Percentiles rank a stretch among this genome's conserved stretches.
phyloP scores from a whole-genome alignment of 2,113 vertebrate species.

The Heterocephalus glaber region DNA sequence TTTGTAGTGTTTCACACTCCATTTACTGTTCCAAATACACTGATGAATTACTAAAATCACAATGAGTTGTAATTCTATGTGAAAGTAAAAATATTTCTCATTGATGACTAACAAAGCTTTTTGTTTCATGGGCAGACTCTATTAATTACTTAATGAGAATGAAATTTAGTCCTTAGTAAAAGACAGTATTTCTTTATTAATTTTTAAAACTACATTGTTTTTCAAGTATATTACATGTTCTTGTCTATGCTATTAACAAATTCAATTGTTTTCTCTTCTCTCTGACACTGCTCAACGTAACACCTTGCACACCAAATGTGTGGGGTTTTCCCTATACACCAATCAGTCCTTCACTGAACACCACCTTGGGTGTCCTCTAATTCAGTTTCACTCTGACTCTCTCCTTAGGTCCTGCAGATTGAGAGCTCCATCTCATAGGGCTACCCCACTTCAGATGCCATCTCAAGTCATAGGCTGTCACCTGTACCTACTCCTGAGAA shows the following conservation, averaged over 20 bases:
- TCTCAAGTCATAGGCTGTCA: background rate
- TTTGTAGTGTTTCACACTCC: constrained; percentile 33
- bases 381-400: background rate
- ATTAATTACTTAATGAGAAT: constrained; percentile 12
- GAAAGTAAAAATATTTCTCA: background rate
- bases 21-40: background rate
- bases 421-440: background rate
- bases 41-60: background rate
- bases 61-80: background rate
- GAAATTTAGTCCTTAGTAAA: background rate
- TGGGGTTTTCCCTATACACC: background rate
- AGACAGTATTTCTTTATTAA: background rate
- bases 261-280: background rate
- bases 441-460: background rate
- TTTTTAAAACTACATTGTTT: background rate
- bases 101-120: background rate
- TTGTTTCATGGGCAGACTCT: background rate
- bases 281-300: background rate
- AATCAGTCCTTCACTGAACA: background rate
- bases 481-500: too few relatives aligned
- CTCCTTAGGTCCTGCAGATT: background rate
- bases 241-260: background rate
- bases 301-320: background rate
- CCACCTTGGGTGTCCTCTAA: background rate
- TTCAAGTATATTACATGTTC: background rate